Conservation (phyloP, 2,797 vertebrate species). For the Brachymystax lenok region DNA sequence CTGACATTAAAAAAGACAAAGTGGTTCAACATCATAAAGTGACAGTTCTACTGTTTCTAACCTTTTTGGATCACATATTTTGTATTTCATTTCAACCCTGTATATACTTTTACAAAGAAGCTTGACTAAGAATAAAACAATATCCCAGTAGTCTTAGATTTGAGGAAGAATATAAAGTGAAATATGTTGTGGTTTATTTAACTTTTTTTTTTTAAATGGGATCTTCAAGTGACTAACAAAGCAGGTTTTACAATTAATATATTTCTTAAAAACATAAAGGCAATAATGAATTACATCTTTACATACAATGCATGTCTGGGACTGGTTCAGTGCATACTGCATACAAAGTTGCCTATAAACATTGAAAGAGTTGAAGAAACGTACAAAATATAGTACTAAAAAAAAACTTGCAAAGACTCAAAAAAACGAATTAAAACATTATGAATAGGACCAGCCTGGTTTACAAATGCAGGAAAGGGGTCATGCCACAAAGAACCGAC, state of each 20-base stretch:
- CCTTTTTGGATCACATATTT: constrained; percentile 33
- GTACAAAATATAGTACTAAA: constrained; percentile 57
- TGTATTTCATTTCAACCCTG: constrained; percentile 35
- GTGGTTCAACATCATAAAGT: constrained; percentile 33
- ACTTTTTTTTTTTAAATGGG: not conserved
- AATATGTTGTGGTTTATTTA: constrained; percentile 41
- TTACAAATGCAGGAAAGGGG: constrained; percentile 30
- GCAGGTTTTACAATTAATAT: constrained; percentile 44
- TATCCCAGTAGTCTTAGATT: constrained; percentile 30
- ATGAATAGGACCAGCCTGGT: constrained; percentile 49
- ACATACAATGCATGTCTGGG: constrained; percentile 29
- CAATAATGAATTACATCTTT: constrained; percentile 32
- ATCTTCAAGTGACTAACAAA: constrained; percentile 60
- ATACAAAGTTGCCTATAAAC: constrained; percentile 54
- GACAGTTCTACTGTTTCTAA: constrained; percentile 21
- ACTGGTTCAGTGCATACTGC: constrained; percentile 59
- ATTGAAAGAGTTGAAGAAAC: constrained; percentile 23
- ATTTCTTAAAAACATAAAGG: constrained; percentile 21
- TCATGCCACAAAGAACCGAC: constrained; percentile 54
- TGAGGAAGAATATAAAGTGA: constrained; percentile 34
- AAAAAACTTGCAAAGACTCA: constrained; percentile 23
- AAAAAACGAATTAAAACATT: constrained; percentile 1
- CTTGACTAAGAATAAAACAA: constrained; percentile 35
- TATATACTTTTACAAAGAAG: constrained; percentile 28
- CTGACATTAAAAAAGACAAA: constrained; percentile 43